Evolutionary conservation across 2,797 vertebrate species (phyloP), one percentile per base, ranked within the genome.

Genomic region (Allobates femoralis): DNA sequence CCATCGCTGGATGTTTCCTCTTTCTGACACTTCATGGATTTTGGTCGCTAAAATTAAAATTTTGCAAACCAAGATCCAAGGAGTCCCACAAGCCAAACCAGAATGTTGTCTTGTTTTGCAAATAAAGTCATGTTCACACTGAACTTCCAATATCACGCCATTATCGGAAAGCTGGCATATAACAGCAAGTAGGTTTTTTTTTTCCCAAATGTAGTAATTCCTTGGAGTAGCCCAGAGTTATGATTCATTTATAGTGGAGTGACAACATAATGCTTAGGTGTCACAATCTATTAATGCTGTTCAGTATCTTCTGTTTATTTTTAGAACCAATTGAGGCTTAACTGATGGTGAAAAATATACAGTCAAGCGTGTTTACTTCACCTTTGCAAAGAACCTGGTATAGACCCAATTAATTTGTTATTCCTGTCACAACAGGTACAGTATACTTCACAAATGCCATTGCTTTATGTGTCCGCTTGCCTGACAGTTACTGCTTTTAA

Each of bases 391-490:
- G 95, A 97, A 97, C 96, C 96, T 95, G 97, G 97, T 99, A 98
- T 96, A 96, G 96, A 96, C 96, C 98, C 98, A 99, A 99, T 99
- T 99, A 99, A 99, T 99, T 98, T 98, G 96, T 98, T 99, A 97
- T 99, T 97, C 97, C 96, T 98, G 98, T 98, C 98, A 99, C 97
- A 97, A 96, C 96, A 97, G 94, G 95, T 96, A 96, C 94, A 95
- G 95, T 96, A 96, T 96, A 94, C 96, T 96, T 99, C 97, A 97
- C 96, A 98, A 94, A 96, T 98, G 98, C 98, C 97, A 97, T 95
- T 91, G 92, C 91, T 90, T 89, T 90, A 95, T 94, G 94, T 95
- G 94, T 94, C 93, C 96, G 95, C 94, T 92, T 90, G 89, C 90
- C 92, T 91, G 97, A 93, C 90, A 92, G 93, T 96, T 96, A 94